Evolutionary conservation across 1,140 invertebrate genomes (phyloP).

Genomic region (Zaprionus gabonicus): DNA sequence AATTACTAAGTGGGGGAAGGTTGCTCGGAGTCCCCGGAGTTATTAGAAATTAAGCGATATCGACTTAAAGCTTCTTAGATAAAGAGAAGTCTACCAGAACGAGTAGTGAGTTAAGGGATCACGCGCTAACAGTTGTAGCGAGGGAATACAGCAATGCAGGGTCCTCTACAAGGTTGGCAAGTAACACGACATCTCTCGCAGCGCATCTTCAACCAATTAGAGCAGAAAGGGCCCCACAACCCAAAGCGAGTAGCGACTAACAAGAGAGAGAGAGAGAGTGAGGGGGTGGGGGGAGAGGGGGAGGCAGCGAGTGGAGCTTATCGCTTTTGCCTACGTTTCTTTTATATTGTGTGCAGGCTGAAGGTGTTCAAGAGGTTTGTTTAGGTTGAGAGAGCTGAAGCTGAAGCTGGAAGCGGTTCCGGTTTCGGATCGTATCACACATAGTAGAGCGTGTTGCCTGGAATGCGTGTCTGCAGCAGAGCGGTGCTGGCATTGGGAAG

Average conservation of each 20-base stretch:
- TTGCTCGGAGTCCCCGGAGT: too few species aligned
- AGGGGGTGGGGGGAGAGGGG: too few species aligned
- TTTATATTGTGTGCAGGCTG: not conserved
- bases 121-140: not conserved
- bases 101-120: not conserved
- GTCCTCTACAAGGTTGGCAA: not conserved
- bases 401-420: constrained; percentile 5
- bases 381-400: constrained; percentile 1
- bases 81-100: not conserved
- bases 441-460: constrained; percentile 83
- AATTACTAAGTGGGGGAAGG: not conserved
- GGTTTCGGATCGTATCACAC: constrained; percentile 54
- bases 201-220: not conserved
- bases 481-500: constrained; percentile 68
- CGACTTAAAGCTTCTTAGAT: not conserved
- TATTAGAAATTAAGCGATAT: not conserved
- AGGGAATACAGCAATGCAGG: not conserved
- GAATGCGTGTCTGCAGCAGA: constrained; percentile 77
- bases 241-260: constrained; percentile 11
- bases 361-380: not conserved
- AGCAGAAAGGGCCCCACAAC: not conserved
- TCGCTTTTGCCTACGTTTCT: constrained; percentile 21
- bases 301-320: not conserved
- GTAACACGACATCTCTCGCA: not conserved
- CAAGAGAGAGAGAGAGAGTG: not conserved